Percentiles rank a stretch among this genome's conserved stretches.
These are phyloP conservation scores for Corydoras sp. DNA, from an alignment of 2,113 vertebrate genomes.

Conservation along the genomic window DNA sequence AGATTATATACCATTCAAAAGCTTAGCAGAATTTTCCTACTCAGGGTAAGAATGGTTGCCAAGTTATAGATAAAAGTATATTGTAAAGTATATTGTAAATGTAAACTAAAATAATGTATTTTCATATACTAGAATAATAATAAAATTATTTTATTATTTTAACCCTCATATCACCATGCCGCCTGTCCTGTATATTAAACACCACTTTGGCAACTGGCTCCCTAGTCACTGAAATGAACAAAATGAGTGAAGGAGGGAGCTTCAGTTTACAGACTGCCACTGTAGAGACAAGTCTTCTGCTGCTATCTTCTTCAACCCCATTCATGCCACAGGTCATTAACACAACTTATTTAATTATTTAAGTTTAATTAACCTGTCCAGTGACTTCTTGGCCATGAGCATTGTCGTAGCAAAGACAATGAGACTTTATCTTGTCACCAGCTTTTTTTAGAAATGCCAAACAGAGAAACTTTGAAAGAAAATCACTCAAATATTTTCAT, in stretches of 20 bases:
- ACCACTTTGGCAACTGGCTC: slow-evolving; percentile 31
- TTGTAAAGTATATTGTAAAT: no score
- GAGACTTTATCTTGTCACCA: slow-evolving; percentile 27
- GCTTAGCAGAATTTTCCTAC: no score
- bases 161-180: slow-evolving; percentile 20
- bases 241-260: slow-evolving; percentile 21
- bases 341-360: slow-evolving; percentile 38
- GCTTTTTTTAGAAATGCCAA: slow-evolving; percentile 39
- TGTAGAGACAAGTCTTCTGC: slow-evolving; percentile 30
- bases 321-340: slow-evolving; percentile 45
- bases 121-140: no score
- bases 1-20: no score
- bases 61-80: no score
- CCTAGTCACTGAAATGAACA: slow-evolving; percentile 37
- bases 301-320: slow-evolving; percentile 43
- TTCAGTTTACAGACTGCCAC: slow-evolving; percentile 4
- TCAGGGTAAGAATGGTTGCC: no score
- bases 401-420: neutral
- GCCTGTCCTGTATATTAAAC: slow-evolving; percentile 41
- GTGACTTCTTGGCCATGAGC: slow-evolving; percentile 15
- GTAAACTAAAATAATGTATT: no score
- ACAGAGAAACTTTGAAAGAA: neutral
- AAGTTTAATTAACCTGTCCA: slow-evolving; percentile 41
- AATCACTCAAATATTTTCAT: no score
- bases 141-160: neutral